These are phyloP conservation scores for Sandelia bainsii DNA, from an alignment of 2,797 vertebrate genomes.

Conservation along the genomic window DNA sequence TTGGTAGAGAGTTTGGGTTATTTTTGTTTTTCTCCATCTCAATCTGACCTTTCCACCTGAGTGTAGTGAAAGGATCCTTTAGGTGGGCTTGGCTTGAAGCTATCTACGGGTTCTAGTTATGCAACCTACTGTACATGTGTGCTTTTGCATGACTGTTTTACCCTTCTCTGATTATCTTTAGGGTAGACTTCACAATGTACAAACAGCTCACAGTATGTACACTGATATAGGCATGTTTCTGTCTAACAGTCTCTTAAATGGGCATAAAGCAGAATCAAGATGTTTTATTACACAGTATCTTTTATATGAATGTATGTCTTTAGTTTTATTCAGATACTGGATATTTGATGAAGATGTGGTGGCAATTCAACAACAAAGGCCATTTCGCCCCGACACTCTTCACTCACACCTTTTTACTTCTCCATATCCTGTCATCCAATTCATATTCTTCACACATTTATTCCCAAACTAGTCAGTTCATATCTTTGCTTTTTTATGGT, in stretches of 20 bases:
- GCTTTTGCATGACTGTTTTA: background rate
- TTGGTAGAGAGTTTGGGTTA: conserved; percentile 56
- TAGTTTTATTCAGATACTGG: background rate
- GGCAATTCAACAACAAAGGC: conserved; percentile 5
- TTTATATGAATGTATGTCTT: background rate
- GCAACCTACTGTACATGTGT: conserved; percentile 6
- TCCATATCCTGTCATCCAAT: conserved; percentile 17
- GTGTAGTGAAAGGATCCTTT: conserved; percentile 18
- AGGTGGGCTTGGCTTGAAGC: conserved; percentile 24
- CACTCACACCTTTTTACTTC: conserved; percentile 9
- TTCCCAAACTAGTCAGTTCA: background rate
- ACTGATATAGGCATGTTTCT: too few relatives aligned
- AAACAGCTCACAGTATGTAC: background rate
- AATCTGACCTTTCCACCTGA: conserved; percentile 49
- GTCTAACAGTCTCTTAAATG: too few relatives aligned
- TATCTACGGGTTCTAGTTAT: conserved; percentile 22
- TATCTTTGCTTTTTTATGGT: conserved; percentile 2
- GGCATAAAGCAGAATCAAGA: background rate
- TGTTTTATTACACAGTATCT: background rate
- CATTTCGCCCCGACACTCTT: background rate
- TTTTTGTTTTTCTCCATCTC: conserved; percentile 65
- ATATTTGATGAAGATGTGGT: background rate
- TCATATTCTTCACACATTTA: conserved; percentile 11
- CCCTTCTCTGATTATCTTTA: background rate
- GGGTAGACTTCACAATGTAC: background rate